Conservation (phyloP, 1,140 invertebrate genomes). For the Macrocentrus cingulum region DNA sequence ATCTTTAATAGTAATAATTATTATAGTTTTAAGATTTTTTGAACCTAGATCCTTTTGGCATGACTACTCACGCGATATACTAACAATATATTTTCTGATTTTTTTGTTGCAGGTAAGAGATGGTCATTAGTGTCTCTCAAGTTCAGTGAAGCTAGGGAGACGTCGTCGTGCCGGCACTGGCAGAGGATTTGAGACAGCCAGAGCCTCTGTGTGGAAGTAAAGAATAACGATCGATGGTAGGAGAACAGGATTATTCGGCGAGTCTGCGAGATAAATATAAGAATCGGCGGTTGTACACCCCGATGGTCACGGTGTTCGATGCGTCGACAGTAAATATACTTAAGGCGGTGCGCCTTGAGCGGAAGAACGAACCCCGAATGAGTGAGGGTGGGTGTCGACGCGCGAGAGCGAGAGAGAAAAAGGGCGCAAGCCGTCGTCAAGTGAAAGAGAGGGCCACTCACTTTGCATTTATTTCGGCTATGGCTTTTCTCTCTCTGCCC, state of each 20-base stretch:
- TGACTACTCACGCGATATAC: background rate
- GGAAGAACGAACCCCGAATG: slow-evolving; percentile 13
- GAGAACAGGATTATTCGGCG: background rate
- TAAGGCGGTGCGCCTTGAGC: slow-evolving; percentile 29
- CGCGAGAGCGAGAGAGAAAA: background rate
- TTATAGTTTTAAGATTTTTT: no score
- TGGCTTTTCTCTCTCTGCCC: slow-evolving; percentile 14
- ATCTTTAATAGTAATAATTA: no score
- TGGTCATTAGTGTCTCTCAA: slow-evolving; percentile 3
- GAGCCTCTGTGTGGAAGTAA: background rate
- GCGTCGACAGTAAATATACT: slow-evolving; percentile 50
- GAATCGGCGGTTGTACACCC: background rate
- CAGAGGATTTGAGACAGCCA: no score
- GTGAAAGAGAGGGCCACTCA: slow-evolving; percentile 4
- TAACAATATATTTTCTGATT: slow-evolving; percentile 12
- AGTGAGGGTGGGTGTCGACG: slow-evolving; percentile 6
- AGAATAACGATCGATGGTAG: background rate
- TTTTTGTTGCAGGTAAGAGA: slow-evolving; percentile 30
- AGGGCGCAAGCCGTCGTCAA: background rate
- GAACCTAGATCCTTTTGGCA: no score
- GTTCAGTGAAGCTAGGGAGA: no score
- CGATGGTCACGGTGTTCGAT: slow-evolving; percentile 24
- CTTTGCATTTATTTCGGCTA: slow-evolving; percentile 20
- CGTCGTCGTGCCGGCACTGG: no score
- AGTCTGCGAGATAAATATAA: background rate